Evolutionary conservation across 92 coral and sea anemone species (phyloP).

Genomic region (Parazoanthus swiftii): DNA sequence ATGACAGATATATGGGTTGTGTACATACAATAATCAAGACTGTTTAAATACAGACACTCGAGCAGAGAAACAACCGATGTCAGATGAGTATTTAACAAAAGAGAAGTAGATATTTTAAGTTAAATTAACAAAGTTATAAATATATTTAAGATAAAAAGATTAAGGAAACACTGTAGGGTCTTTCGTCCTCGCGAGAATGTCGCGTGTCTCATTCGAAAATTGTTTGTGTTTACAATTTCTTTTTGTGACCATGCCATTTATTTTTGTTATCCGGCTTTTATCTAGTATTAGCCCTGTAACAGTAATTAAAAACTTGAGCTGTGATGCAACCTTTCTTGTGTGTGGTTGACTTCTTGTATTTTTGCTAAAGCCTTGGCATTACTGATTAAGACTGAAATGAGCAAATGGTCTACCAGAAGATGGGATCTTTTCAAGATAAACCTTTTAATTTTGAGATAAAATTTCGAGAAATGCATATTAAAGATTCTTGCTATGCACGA

Average conservation of each 20-base stretch:
- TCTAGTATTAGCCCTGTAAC: background rate
- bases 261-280: background rate
- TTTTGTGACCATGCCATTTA: constrained; percentile 6
- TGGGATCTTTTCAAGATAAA: background rate
- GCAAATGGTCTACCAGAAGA: background rate
- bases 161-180: background rate
- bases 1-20: background rate
- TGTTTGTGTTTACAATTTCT: constrained; percentile 12
- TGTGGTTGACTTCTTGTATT: constrained; percentile 10
- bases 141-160: background rate
- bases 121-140: background rate
- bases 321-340: background rate
- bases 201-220: constrained; percentile 16
- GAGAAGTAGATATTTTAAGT: background rate
- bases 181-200: background rate
- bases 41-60: background rate
- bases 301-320: constrained; percentile 20
- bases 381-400: background rate
- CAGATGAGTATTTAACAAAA: background rate
- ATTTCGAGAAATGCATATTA: background rate
- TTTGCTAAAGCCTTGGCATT: background rate
- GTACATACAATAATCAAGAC: constrained; percentile 4
- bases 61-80: background rate
- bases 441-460: background rate
- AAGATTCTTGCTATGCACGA: background rate